Evolutionary conservation across 37 sponge, comb jelly and placozoan genomes (phyloP).

Genomic region (Geodia barretti): DNA sequence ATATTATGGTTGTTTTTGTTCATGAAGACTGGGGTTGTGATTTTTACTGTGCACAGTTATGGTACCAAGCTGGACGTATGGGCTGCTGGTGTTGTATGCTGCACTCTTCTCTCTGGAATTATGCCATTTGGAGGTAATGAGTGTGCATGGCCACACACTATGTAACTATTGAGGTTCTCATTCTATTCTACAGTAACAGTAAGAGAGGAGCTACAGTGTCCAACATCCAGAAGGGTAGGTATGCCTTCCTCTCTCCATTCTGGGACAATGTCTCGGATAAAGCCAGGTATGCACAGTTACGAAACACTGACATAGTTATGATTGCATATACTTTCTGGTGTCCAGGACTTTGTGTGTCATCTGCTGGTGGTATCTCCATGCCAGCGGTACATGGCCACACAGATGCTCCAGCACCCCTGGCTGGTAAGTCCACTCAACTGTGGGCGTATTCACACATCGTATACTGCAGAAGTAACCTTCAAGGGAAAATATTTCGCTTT

Average conservation of each 20-base stretch:
- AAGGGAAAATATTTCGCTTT: too few species aligned
- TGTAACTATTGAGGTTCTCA: too few species aligned
- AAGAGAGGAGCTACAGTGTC: background rate
- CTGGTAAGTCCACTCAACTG: too few species aligned
- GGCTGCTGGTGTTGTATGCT: constrained; percentile 87
- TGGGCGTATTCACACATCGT: too few species aligned
- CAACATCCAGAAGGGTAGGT: constrained; percentile 12
- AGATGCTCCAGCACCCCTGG: constrained; percentile 80
- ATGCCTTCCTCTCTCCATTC: constrained; percentile 15
- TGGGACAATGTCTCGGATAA: constrained; percentile 22
- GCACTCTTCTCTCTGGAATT: constrained; percentile 75
- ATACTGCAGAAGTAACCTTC: too few species aligned
- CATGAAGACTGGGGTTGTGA: background rate
- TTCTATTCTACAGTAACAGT: constrained; percentile 2
- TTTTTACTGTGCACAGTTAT: constrained; percentile 44
- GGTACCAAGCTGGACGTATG: constrained; percentile 84
- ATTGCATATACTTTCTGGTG: background rate
- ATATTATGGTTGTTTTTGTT: background rate
- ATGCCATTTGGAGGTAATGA: constrained; percentile 79
- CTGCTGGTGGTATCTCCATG: constrained; percentile 62
- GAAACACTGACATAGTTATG: background rate
- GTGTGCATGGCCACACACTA: too few species aligned
- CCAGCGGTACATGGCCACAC: constrained; percentile 62
- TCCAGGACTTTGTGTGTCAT: constrained; percentile 68
- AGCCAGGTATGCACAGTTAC: too few species aligned